Evolutionary conservation across 1,140 invertebrate genomes (phyloP).

Genomic region (Lordiphosa clarofinis): DNA sequence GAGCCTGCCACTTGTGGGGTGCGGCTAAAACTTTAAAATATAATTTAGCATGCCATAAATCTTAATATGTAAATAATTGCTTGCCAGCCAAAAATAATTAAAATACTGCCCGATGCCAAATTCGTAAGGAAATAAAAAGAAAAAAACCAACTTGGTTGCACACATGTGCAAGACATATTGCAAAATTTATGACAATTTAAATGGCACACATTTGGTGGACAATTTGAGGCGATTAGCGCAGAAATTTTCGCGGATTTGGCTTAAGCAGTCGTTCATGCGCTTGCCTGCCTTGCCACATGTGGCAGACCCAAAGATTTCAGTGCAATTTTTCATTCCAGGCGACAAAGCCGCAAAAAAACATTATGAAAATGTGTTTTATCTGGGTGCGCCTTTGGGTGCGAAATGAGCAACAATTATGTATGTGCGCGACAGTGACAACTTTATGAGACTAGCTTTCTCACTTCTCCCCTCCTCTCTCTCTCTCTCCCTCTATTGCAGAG

Average conservation of each 20-base stretch:
- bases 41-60: conserved; percentile 45
- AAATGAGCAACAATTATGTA: conserved; percentile 31
- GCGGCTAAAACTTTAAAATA: conserved; percentile 10
- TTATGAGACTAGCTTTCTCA: conserved; percentile 29
- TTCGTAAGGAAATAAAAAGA: background rate
- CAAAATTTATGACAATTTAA: conserved; percentile 78
- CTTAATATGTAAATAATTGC: conserved; percentile 67
- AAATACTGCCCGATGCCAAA: conserved; percentile 40
- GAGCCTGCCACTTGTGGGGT: too few species aligned
- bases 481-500: conserved; percentile 41
- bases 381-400: conserved; percentile 39
- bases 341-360: conserved; percentile 25
- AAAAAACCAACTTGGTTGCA: conserved; percentile 29
- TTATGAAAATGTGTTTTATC: conserved; percentile 39
- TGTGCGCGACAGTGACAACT: conserved; percentile 41
- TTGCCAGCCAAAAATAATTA: conserved; percentile 63
- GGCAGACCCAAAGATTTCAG: conserved; percentile 25
- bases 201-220: conserved; percentile 71
- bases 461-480: background rate
- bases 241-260: conserved; percentile 67
- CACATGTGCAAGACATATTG: conserved; percentile 41
- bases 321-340: conserved; percentile 40
- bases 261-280: conserved; percentile 28
- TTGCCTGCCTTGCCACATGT: conserved; percentile 37
- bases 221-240: conserved; percentile 72